Conservation (phyloP, 2,797 vertebrate species). For the Myotis daubentonii region DNA sequence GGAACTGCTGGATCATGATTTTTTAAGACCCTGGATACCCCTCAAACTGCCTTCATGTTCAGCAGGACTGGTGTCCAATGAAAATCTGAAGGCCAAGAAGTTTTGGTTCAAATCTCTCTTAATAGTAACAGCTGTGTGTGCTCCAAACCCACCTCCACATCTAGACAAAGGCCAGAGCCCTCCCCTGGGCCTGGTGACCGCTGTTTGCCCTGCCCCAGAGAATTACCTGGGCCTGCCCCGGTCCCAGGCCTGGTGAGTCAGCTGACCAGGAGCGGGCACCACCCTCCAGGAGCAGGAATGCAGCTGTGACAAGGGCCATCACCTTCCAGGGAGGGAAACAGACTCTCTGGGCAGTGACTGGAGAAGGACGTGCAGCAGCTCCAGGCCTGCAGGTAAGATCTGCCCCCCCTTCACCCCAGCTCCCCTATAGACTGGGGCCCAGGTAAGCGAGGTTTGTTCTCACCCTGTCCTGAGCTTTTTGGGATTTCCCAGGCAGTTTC, state of each 20-base stretch:
- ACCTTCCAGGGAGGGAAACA: neutral
- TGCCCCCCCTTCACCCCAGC: neutral
- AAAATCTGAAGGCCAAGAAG: neutral
- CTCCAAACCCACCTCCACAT: neutral
- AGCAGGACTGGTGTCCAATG: neutral
- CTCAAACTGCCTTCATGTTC: neutral
- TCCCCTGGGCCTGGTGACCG: neutral
- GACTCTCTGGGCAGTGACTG: neutral
- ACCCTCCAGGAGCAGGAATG: conserved; percentile 21
- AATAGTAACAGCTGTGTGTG: neutral
- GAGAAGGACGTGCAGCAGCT: neutral
- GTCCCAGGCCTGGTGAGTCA: conserved; percentile 58
- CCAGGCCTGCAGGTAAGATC: conserved; percentile 61
- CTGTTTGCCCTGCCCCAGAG: conserved; percentile 16
- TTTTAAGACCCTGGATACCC: neutral
- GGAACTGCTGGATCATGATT: neutral
- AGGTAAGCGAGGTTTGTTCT: neutral
- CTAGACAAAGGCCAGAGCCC: neutral
- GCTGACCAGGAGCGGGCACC: neutral
- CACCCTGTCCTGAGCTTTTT: neutral
- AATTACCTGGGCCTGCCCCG: conserved; percentile 41
- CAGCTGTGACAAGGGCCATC: conserved; percentile 26
- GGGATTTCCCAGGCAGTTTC: neutral
- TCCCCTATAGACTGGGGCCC: accelerated
- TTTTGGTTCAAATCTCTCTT: neutral